These are phyloP conservation scores for Pipistrellus pygmaeus DNA, from an alignment of 2,797 vertebrate species.

Conservation along the genomic window DNA sequence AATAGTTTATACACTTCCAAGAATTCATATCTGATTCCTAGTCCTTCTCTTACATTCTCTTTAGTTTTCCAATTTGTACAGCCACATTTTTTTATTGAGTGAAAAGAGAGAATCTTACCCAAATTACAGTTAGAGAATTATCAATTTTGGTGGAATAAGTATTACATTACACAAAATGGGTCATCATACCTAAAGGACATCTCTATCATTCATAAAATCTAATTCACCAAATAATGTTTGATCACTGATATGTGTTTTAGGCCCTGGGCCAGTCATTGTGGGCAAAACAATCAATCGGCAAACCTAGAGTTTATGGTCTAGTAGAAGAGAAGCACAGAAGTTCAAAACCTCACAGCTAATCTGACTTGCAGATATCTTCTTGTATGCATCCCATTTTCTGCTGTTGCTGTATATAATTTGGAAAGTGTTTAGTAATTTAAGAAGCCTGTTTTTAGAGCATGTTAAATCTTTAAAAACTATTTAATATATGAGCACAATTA, in stretches of 20 bases:
- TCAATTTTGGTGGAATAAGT: not conserved
- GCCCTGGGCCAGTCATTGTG: not conserved
- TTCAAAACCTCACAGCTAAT: not conserved
- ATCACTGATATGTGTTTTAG: not conserved
- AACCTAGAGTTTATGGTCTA: not conserved
- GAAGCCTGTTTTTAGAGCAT: not conserved
- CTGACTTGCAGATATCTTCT: not conserved
- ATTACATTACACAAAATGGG: not conserved
- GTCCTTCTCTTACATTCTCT: not conserved
- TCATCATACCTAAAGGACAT: not conserved
- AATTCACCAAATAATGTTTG: not conserved
- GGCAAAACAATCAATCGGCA: not conserved
- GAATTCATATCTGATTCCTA: not conserved
- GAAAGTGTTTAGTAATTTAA: slow-evolving; percentile 17
- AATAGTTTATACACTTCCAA: not conserved
- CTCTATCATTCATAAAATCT: not conserved
- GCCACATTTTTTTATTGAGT: not conserved
- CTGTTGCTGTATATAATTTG: not conserved
- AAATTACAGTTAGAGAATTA: not conserved
- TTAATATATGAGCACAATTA: not conserved
- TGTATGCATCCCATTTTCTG: not conserved
- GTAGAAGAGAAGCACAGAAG: not conserved
- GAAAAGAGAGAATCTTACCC: not conserved
- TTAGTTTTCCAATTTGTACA: not conserved
- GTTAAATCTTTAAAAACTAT: not conserved